Base-by-base conservation (phyloP, 2,113 vertebrate species). In the Anseranas semipalmata region DNA sequence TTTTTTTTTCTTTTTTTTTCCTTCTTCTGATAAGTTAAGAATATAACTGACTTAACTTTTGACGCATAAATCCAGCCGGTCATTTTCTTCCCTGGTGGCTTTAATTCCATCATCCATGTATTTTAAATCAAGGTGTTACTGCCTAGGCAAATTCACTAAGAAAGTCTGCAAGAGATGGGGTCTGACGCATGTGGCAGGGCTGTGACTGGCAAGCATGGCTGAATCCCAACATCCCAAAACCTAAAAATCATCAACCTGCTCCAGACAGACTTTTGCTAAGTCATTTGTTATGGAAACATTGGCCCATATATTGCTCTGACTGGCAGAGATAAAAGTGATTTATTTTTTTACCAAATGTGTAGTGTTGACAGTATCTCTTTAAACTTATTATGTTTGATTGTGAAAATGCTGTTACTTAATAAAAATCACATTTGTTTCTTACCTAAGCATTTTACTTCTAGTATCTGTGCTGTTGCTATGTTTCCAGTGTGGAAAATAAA, bases 361-460 rank as follows among this genome's bases (percentile, higher is more conserved):
- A 3, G 3, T 59, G 62, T 93, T 89, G 77, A 84, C 33, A 70
- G 32, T 76, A 90, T 65, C 10, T 65, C 28, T 97, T 95, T 77
- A 86, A 85, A 78, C 90, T 93, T 93, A 68, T 60, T 81, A 76
- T 65, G 21, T 10, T 73, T 45, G 80, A n/a, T 72, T 82, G 71
- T 39, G 28, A 90, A 70, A 87, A 82, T 46, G 59, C 33, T 53
- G 22, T 55, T 81, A 53, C 72, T 94, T 92, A 75, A 91, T 86
- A 62, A 84, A 95, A 86, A 87, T 43, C 21, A 18, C 45, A 53
- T 93, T 94, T 77, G 25, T 11, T 85, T 91, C 95, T 95, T 92
- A 90, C 65, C 59, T 71, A 93, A 94, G 87, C 83, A 28, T 95
- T 97, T 96, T 96, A 94, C 52, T 95, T 97, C 97, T 87, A 94